Percentiles rank a stretch among this genome's conserved stretches.
Conservation (phyloP, 1,140 invertebrate genomes). For the Antheraea mylitta region DNA sequence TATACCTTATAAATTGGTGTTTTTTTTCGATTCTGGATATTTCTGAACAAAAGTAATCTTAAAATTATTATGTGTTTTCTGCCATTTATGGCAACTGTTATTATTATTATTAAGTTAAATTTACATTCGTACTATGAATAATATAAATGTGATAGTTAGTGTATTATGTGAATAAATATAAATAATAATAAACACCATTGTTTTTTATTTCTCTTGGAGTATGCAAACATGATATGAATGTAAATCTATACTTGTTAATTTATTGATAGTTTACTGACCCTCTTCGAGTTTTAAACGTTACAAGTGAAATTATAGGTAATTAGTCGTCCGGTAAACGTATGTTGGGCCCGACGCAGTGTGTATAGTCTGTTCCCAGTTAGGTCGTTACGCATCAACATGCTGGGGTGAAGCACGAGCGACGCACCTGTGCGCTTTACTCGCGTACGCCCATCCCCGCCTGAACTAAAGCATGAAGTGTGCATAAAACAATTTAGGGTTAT, state of each 20-base stretch:
- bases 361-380: background rate
- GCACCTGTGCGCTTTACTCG: conserved; percentile 57
- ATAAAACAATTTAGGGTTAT: background rate
- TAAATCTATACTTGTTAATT: too few species aligned
- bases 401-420: conserved; percentile 45
- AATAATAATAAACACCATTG: conserved; percentile 17
- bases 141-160: background rate
- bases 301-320: conserved; percentile 42
- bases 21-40: background rate
- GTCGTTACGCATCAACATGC: conserved; percentile 10
- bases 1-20: too few species aligned
- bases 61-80: conserved; percentile 27
- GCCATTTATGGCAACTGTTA: conserved; percentile 51
- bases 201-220: conserved; percentile 6
- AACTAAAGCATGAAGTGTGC: conserved; percentile 18
- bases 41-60: background rate
- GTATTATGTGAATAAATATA: conserved; percentile 54
- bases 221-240: too few species aligned
- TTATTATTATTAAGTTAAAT: conserved; percentile 53
- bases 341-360: background rate
- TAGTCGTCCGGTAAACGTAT: conserved; percentile 30
- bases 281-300: conserved; percentile 24
- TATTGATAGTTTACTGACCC: background rate
- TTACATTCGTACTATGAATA: conserved; percentile 37
- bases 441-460: conserved; percentile 48